Conservation (phyloP, 1,140 invertebrate species). For the Bathynomus jamesi region DNA sequence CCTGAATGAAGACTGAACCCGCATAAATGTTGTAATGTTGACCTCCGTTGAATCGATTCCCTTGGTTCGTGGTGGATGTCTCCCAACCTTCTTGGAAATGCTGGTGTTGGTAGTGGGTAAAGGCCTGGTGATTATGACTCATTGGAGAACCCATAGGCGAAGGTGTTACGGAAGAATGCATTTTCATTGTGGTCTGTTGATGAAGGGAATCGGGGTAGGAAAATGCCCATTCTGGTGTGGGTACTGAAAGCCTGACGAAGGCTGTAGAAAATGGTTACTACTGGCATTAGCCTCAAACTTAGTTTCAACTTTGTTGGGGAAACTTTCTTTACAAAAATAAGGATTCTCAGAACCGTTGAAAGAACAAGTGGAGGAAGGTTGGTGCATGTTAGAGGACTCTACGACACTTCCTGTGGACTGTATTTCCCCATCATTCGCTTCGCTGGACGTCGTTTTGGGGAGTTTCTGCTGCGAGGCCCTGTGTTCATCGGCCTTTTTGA, state of each 20-base stretch:
- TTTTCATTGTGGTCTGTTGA: background rate
- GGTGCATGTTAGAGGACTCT: no score
- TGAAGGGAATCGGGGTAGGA: background rate
- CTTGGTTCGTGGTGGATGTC: background rate
- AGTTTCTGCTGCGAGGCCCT: no score
- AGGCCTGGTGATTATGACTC: background rate
- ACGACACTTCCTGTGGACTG: no score
- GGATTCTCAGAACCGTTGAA: no score
- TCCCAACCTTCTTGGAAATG: background rate
- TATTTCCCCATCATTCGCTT: no score
- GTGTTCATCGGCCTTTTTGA: no score
- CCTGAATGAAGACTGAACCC: conserved; percentile 9
- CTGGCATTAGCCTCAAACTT: background rate
- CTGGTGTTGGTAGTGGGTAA: background rate
- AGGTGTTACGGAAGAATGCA: background rate
- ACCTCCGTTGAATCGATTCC: background rate
- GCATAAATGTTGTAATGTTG: conserved; percentile 17
- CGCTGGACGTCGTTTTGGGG: no score
- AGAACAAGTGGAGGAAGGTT: no score
- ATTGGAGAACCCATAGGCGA: background rate
- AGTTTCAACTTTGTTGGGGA: background rate
- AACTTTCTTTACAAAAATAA: no score
- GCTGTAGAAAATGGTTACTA: background rate
- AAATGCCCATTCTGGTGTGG: background rate
- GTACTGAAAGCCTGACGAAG: background rate